Evolutionary conservation across 2,888 invertebrate genomes (phyloP).

Genomic region (Melipona beecheii): DNA sequence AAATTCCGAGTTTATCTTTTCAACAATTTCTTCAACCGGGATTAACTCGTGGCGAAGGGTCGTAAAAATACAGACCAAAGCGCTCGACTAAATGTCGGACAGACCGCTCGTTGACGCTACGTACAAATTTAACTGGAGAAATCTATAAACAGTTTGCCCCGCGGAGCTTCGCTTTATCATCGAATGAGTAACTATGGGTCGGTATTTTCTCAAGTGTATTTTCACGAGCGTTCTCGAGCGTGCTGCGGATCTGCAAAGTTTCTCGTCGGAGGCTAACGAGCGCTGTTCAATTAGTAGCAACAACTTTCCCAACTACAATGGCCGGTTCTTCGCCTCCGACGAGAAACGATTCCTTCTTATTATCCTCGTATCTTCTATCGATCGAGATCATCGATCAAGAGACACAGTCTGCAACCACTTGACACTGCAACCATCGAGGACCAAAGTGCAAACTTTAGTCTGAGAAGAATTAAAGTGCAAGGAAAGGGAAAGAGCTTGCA

Average conservation of each 20-base stretch:
- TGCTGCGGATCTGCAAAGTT: neutral
- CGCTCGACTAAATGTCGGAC: neutral
- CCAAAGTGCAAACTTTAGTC: too few species aligned
- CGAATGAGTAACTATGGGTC: conserved; percentile 26
- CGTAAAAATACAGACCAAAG: neutral
- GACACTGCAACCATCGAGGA: too few species aligned
- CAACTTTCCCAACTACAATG: conserved; percentile 10
- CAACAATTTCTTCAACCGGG: neutral
- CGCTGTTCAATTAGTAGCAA: conserved; percentile 15
- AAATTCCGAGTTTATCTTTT: neutral
- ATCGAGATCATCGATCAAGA: neutral
- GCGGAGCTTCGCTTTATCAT: conserved; percentile 21
- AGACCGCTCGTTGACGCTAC: too few species aligned
- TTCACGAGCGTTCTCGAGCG: neutral
- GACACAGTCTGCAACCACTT: neutral
- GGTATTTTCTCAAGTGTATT: conserved; percentile 34
- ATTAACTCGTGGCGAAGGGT: neutral
- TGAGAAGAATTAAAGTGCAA: too few species aligned
- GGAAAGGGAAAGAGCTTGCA: too few species aligned
- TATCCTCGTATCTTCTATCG: neutral
- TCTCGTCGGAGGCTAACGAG: conserved; percentile 18
- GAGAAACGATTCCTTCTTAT: neutral
- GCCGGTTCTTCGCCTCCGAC: neutral
- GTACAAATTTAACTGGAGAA: conserved; percentile 33
- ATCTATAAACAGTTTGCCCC: neutral